These are phyloP conservation scores for Rotaria macrura DNA, from an alignment of 2,888 invertebrate genomes.

Conservation along the genomic window DNA sequence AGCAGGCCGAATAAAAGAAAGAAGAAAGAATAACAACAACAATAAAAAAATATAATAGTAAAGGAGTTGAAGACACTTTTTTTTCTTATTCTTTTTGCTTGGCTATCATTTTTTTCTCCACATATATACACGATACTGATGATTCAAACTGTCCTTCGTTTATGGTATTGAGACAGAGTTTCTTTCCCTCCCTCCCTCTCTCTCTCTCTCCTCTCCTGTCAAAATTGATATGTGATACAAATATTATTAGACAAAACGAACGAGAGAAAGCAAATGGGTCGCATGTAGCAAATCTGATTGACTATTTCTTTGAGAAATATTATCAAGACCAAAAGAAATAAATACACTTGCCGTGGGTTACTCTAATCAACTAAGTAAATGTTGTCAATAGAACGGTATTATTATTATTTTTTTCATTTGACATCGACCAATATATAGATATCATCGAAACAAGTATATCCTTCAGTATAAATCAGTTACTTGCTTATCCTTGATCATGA, in stretches of 20 bases:
- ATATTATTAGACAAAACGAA: neutral
- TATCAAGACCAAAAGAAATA: neutral
- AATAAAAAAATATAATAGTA: neutral
- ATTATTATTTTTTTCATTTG: neutral
- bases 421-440: neutral
- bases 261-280: no score
- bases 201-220: neutral
- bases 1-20: neutral
- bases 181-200: neutral
- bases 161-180: neutral
- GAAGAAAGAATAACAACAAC: neutral
- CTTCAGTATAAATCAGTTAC: neutral
- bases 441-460: neutral
- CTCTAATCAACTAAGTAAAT: neutral
- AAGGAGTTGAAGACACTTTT: neutral
- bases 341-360: neutral
- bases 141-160: neutral
- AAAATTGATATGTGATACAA: neutral
- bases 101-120: neutral
- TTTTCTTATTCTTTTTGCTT: neutral
- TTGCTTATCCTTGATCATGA: neutral
- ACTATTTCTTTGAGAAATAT: neutral
- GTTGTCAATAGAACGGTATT: neutral
- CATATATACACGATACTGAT: neutral
- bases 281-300: no score